These are phyloP conservation scores for Pelosia muscerda DNA, from an alignment of 2,888 invertebrate species.

Conservation along the genomic window DNA sequence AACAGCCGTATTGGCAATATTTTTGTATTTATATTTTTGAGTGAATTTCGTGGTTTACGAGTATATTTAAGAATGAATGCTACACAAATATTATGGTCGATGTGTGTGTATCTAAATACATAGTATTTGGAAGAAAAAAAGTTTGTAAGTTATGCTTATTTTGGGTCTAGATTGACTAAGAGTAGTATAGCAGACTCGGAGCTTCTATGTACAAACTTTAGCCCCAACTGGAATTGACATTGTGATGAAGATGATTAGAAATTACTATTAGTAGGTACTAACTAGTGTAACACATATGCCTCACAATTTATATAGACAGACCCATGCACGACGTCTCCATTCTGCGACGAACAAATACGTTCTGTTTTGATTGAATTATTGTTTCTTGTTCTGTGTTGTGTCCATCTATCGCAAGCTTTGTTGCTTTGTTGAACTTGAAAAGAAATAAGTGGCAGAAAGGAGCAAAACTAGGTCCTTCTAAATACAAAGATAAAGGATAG, in stretches of 20 bases:
- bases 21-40: slow-evolving; percentile 5
- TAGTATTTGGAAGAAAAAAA: too few species aligned
- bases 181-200: too few species aligned
- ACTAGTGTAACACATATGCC: background rate
- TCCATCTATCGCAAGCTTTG: slow-evolving; percentile 1
- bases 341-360: slow-evolving; percentile 7
- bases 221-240: too few species aligned
- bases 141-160: background rate
- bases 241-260: background rate
- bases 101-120: background rate
- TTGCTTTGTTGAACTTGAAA: slow-evolving; percentile 8
- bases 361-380: slow-evolving; percentile 11
- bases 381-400: slow-evolving; percentile 14
- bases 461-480: background rate
- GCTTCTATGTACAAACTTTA: too few species aligned
- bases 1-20: background rate
- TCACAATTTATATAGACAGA: background rate
- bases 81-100: background rate
- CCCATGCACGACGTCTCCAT: background rate
- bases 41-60: background rate
- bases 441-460: background rate
- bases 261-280: background rate
- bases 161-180: background rate
- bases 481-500: background rate
- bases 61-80: background rate